Evolutionary conservation across 2,113 vertebrate genomes (phyloP), one percentile per base, ranked within the genome.

Genomic region (Oncorhynchus keta): DNA sequence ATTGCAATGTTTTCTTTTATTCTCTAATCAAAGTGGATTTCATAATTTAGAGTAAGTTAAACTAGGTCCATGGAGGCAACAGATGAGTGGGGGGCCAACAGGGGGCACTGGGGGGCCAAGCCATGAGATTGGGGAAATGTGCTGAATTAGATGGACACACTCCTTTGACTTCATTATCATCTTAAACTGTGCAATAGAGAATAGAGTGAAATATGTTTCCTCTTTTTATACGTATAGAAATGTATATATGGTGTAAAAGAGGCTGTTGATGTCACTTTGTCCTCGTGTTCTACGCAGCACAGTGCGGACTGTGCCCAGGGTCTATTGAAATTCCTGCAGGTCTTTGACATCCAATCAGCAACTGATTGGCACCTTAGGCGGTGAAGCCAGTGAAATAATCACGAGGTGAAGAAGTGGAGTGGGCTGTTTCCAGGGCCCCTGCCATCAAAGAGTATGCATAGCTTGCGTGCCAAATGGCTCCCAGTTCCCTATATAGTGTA

Each of bases 41-140:
- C 39, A 45, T 9, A 0, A 39, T 39, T 39, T 39, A 45, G 39
- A 11, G 9, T 45, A 45, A 45, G 14, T 68, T 22, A 22, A 9
- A 39, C 26, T n/a, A 65, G 84, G 84, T 74, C 24, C 74, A 32
- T 35, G 75, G 79, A 84, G 86, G 82, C 83, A 86, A 88, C 83
- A 90, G 85, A 89, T 88, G 87, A 85, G 89, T 80, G 86, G 87
- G 88, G 90, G 85, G 81, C 92, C 93, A 92, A 92, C 81, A 94
- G 93, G 91, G 92, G 93, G 92, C 92, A 90, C 90, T 90, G 88
- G 88, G 89, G 87, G 83, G 84, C 90, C 90, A 89, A 90, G 90
- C 87, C 90, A 87, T 76, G 81, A 76, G 79, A 86, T 75, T 80
- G 77, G 83, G 77, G 83, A 70, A 72, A 48, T 73, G 81, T 66